Evolutionary conservation across 2,797 vertebrate genomes (phyloP).

Genomic region (Danio albolineatus): DNA sequence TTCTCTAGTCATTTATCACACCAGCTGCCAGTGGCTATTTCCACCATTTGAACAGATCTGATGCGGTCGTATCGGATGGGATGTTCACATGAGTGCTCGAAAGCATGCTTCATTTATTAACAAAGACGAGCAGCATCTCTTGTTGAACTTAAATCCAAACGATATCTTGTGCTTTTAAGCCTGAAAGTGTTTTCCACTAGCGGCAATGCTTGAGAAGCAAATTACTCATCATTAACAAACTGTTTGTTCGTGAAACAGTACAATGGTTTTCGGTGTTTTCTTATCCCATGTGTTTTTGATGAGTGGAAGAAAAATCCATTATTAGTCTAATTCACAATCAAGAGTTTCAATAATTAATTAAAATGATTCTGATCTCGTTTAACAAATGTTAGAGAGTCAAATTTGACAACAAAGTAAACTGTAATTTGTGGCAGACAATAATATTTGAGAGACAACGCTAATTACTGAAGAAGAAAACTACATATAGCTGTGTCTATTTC

Average conservation of each 20-base stretch:
- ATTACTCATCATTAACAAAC: not conserved
- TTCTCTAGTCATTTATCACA: constrained; percentile 54
- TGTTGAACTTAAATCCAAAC: constrained; percentile 11
- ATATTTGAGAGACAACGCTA: too few relatives aligned
- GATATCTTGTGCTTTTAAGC: not conserved
- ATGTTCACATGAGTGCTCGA: constrained; percentile 33
- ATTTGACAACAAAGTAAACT: not conserved
- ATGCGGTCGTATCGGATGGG: not conserved
- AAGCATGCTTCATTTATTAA: constrained; percentile 10
- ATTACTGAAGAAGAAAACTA: too few relatives aligned
- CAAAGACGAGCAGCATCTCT: not conserved
- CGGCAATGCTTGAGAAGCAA: not conserved
- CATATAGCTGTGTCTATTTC: too few relatives aligned
- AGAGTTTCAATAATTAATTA: not conserved
- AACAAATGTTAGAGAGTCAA: not conserved
- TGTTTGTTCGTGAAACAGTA: constrained; percentile 2
- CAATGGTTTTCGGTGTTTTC: not conserved
- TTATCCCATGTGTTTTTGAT: not conserved
- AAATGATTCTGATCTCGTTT: constrained; percentile 30
- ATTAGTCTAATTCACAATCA: not conserved
- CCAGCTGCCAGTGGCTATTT: constrained; percentile 52
- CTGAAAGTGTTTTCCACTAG: not conserved
- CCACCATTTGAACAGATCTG: constrained; percentile 23
- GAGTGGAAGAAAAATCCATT: not conserved
- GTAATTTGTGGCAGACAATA: not conserved